Base-by-base conservation (phyloP, 2,888 invertebrate species). In the Tetramorium bicarinatum region DNA sequence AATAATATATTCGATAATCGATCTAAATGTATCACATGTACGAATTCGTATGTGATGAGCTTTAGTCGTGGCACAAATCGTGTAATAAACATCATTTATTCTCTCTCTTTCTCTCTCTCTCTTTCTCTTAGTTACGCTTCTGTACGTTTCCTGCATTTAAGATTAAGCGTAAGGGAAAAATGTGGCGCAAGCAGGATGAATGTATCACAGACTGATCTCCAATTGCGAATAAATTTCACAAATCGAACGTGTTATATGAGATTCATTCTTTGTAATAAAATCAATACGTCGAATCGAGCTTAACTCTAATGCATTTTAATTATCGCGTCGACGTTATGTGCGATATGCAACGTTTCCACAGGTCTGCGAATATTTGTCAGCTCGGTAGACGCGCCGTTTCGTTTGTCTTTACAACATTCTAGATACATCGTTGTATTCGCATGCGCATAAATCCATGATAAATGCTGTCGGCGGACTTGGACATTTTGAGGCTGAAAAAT, bases 241-340 rank as follows among this genome's bases (percentile, higher is more conserved):
- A 75, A 47, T 13, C 25, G 61, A 47, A 52, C 49, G 11, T 34
- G 29, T 69, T 66, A 67, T 71, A 71, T 71, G 11, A n/a, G 15
- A 54, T 71, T 54, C n/a, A 34, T 52, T 52, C 13, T 52, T 54
- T 38, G 52, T 71, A 71, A 71, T 52, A 67, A 67, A 67, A 29
- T n/a, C n/a, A 49, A 34, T 49, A 49, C 49, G 25, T 29, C 13
- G 15, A 56, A 25, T 59, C 7, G 13, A 15, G 29, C 4, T 59
- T 74, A 25, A 44, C 3, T 13, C 3, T 13, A 44, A 44, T 44
- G 9, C 13, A 13, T 18, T 59, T 74, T 52, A 59, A 44, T 74
- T 59, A 41, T 38, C 25, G 6, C 18, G 18, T 72, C 25, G 18
- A 59, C 4, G 4, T 3, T 29, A 74, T 25, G 3, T 38, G 34